Conservation (phyloP, 2,113 vertebrate species). For the Phyllopteryx taeniolatus region DNA sequence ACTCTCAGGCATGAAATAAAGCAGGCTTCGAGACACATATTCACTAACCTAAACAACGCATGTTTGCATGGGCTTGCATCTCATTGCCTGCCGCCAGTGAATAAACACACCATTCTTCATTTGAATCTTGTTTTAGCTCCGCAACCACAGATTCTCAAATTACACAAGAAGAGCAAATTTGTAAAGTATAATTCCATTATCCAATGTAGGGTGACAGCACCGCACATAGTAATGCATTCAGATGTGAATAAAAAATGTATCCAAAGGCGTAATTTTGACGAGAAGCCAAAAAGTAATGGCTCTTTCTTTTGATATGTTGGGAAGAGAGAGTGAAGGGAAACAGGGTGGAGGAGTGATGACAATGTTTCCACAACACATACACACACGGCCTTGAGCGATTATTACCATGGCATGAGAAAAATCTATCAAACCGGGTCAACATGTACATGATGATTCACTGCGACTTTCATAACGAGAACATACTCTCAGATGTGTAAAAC, state of each 20-base stretch:
- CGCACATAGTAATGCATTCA: constrained; percentile 31
- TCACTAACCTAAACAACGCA: constrained; percentile 46
- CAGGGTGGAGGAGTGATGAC: constrained; percentile 34
- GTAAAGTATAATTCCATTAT: constrained; percentile 20
- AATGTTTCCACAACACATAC: constrained; percentile 25
- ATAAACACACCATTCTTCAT: constrained; percentile 34
- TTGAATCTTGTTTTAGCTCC: constrained; percentile 21
- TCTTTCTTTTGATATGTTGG: constrained; percentile 28
- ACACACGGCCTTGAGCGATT: constrained; percentile 38
- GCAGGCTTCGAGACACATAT: constrained; percentile 39
- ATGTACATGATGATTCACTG: constrained; percentile 48
- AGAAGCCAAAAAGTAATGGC: constrained; percentile 26
- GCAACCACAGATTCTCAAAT: constrained; percentile 13
- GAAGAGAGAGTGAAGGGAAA: constrained; percentile 14
- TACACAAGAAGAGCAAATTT: constrained; percentile 1
- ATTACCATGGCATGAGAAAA: constrained; percentile 57
- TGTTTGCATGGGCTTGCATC: constrained; percentile 24
- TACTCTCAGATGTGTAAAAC: constrained; percentile 14
- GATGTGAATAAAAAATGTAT: constrained; percentile 11
- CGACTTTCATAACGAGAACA: constrained; percentile 42
- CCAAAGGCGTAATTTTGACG: constrained; percentile 3
- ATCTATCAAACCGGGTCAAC: constrained; percentile 57
- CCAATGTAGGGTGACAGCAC: constrained; percentile 7
- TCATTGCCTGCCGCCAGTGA: constrained; percentile 27
- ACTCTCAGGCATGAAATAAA: constrained; percentile 31